Percentiles rank a stretch among this genome's conserved stretches.
phyloP scores from a whole-genome alignment of 2,113 vertebrate species.

The Mugil cephalus region DNA sequence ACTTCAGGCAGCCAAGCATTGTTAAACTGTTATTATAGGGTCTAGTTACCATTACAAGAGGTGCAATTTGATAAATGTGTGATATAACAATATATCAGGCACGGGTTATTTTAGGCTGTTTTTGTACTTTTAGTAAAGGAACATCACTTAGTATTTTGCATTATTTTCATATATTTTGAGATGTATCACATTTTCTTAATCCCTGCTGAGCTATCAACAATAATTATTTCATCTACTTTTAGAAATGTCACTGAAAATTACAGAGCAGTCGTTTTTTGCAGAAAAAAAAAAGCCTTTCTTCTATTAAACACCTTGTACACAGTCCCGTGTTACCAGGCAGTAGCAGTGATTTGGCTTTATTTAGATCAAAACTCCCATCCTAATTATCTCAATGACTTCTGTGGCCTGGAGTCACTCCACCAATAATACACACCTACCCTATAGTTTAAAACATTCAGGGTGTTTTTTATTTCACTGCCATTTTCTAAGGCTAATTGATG shows the following conservation, averaged over 20 bases:
- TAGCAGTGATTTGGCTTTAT: constrained; percentile 25
- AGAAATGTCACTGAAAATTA: neutral
- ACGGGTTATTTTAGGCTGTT: too few relatives aligned
- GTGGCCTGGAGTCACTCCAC: constrained; percentile 47
- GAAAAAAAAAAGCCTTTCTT: too few relatives aligned
- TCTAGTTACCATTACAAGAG: too few relatives aligned
- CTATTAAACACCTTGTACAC: neutral
- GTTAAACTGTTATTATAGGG: too few relatives aligned
- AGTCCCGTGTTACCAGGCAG: constrained; percentile 9
- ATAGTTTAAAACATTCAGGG: constrained; percentile 44
- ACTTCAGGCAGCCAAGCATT: too few relatives aligned
- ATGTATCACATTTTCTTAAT: neutral
- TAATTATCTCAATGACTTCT: constrained; percentile 70
- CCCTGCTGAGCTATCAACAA: neutral
- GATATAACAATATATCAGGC: too few relatives aligned
- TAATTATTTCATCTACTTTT: neutral
- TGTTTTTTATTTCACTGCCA: constrained; percentile 55
- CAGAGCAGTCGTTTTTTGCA: too few relatives aligned
- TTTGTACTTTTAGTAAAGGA: too few relatives aligned
- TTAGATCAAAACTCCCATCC: constrained; percentile 48
- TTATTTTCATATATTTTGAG: neutral
- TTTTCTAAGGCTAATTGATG: constrained; percentile 65
- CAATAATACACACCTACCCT: constrained; percentile 36
- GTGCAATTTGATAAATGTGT: neutral
- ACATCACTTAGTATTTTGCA: neutral